Conservation (phyloP, 2,797 vertebrate species). For the Menidia menidia region DNA sequence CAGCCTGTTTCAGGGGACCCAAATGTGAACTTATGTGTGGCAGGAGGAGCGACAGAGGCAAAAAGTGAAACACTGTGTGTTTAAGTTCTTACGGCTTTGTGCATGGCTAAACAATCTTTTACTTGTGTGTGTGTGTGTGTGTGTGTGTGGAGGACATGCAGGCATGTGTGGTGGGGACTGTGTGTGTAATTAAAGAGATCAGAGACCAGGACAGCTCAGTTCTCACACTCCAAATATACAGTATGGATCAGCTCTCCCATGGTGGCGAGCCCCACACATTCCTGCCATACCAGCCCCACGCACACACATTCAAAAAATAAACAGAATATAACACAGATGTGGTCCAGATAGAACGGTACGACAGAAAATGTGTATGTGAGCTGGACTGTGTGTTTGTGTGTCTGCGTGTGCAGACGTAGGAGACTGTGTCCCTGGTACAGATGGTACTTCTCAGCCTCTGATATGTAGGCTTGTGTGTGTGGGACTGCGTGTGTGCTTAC, state of each 20-base stretch:
- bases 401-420: conserved; percentile 27
- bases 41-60: conserved; percentile 25
- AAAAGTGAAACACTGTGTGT: conserved; percentile 31
- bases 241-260: conserved; percentile 48
- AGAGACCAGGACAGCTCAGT: conserved; percentile 47
- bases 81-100: conserved; percentile 43
- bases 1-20: conserved; percentile 30
- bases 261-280: conserved; percentile 48
- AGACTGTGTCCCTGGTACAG: conserved; percentile 70
- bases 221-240: conserved; percentile 68
- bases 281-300: conserved; percentile 44
- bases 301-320: conserved; percentile 32
- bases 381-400: conserved; percentile 14
- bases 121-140: conserved; percentile 46
- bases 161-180: conserved; percentile 11
- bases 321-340: conserved; percentile 27
- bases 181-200: conserved; percentile 63
- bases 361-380: conserved; percentile 26
- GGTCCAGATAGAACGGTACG: conserved; percentile 29
- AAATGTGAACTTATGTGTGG: conserved; percentile 29
- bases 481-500: conserved; percentile 41
- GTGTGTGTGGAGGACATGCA: conserved; percentile 34
- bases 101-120: conserved; percentile 23
- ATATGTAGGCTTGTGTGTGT: conserved; percentile 70
- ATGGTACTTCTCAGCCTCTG: conserved; percentile 64